Percentiles rank a stretch among this genome's conserved stretches.
phyloP scores from a whole-genome alignment of 2,797 vertebrate species.

The Uromys caudimaculatus region DNA sequence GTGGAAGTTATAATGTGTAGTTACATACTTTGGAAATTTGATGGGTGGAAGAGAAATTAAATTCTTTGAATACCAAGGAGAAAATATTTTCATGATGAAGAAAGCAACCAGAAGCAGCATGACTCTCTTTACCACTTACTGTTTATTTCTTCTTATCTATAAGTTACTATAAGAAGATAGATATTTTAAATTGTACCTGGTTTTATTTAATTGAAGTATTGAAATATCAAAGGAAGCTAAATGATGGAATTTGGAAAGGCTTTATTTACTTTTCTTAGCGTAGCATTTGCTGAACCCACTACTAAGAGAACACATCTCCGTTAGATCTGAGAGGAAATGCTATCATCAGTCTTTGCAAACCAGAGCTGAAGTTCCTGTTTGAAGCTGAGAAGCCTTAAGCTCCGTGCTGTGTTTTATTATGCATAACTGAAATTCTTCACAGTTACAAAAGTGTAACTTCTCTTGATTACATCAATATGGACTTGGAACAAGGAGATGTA shows the following conservation, averaged over 20 bases:
- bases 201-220: slow-evolving; percentile 40
- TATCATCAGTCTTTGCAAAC: slow-evolving; percentile 46
- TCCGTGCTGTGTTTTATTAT: slow-evolving; percentile 78
- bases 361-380: slow-evolving; percentile 49
- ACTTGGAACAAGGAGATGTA: slow-evolving; percentile 56
- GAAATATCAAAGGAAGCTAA: neutral
- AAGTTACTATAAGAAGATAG: neutral
- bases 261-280: slow-evolving; percentile 55
- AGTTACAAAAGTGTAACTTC: slow-evolving; percentile 77
- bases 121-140: neutral
- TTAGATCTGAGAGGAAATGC: slow-evolving; percentile 54
- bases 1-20: slow-evolving; percentile 52
- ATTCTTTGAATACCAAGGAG: slow-evolving; percentile 73
- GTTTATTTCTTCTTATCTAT: slow-evolving; percentile 18
- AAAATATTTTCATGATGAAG: slow-evolving; percentile 65
- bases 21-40: slow-evolving; percentile 60
- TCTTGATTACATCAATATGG: slow-evolving; percentile 80
- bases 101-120: slow-evolving; percentile 59
- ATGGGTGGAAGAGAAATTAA: slow-evolving; percentile 58
- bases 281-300: neutral
- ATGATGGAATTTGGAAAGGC: slow-evolving; percentile 10
- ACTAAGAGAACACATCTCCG: slow-evolving; percentile 13
- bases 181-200: neutral
- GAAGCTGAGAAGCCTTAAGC: slow-evolving; percentile 54
- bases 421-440: slow-evolving; percentile 83